phyloP scores from a whole-genome alignment of 1,140 invertebrate species.

The Drosophila mayri region DNA sequence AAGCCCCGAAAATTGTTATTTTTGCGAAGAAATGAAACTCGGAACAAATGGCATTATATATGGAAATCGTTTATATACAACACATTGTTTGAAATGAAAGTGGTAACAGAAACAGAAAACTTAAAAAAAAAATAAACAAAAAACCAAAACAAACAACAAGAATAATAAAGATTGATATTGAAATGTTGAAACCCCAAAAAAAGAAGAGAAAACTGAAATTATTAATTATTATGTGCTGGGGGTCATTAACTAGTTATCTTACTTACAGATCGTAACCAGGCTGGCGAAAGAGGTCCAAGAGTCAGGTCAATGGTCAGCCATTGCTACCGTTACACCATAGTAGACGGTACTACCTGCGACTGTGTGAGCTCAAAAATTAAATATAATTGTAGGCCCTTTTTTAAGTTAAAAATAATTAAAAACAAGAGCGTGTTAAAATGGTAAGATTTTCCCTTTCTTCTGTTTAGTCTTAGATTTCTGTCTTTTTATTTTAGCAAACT shows the following conservation, averaged over 20 bases:
- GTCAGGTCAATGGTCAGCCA: conserved; percentile 82
- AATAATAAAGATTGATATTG: conserved; percentile 83
- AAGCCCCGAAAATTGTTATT: conserved; percentile 73
- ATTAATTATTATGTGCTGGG: conserved; percentile 31
- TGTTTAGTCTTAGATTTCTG: conserved; percentile 17
- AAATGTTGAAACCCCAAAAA: conserved; percentile 83
- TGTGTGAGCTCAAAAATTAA: conserved; percentile 44
- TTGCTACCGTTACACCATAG: conserved; percentile 84
- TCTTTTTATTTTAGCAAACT: conserved; percentile 19
- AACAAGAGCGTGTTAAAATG: not conserved
- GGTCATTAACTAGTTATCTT: conserved; percentile 25
- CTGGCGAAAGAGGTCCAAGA: conserved; percentile 15
- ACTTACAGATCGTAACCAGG: conserved; percentile 40
- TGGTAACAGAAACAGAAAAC: conserved; percentile 60
- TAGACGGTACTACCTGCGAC: conserved; percentile 85
- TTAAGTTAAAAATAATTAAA: not conserved
- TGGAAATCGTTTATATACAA: conserved; percentile 80
- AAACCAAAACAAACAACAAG: conserved; percentile 54
- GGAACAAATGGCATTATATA: conserved; percentile 73
- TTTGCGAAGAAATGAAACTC: conserved; percentile 59
- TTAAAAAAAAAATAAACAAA: conserved; percentile 31
- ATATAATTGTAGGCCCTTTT: not conserved
- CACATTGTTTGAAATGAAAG: conserved; percentile 74
- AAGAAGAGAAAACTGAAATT: conserved; percentile 41
- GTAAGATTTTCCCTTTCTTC: conserved; percentile 33